Evolutionary conservation across 2,113 vertebrate species (phyloP).

Genomic region (Syngnathus scovelli): DNA sequence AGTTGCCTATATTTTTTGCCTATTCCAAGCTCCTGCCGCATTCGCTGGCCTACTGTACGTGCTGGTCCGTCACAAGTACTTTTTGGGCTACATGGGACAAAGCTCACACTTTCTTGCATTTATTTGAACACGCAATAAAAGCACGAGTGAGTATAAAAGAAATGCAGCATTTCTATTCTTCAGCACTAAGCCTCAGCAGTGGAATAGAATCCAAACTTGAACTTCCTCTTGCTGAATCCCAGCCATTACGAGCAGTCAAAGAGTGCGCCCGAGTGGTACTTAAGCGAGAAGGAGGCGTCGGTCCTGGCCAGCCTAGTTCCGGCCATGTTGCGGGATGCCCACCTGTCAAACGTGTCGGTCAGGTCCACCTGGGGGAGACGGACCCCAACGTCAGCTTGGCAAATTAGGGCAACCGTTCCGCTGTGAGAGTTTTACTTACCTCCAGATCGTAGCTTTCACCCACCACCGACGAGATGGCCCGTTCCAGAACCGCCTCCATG

Average conservation of each 20-base stretch:
- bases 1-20: too few species aligned
- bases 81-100: conserved; percentile 90
- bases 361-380: conserved; percentile 50
- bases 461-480: conserved; percentile 61
- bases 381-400: neutral
- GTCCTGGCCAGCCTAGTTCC: conserved; percentile 36
- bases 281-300: conserved; percentile 55
- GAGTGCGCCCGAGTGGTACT: conserved; percentile 61
- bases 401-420: neutral
- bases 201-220: conserved; percentile 32
- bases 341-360: conserved; percentile 41
- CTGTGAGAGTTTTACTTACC: conserved; percentile 34
- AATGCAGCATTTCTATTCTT: neutral
- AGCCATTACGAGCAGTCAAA: conserved; percentile 67
- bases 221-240: conserved; percentile 59
- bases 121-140: neutral
- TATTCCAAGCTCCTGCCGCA: conserved; percentile 78
- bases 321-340: conserved; percentile 17
- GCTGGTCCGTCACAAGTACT: conserved; percentile 90
- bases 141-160: neutral
- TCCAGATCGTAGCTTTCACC: conserved; percentile 67
- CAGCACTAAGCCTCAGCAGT: neutral
- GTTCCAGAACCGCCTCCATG: conserved; percentile 59
- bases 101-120: conserved; percentile 68
- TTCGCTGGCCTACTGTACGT: conserved; percentile 91